Percentiles rank a stretch among this genome's conserved stretches.
Evolutionary conservation across 2,797 vertebrate genomes (phyloP).

Genomic region (Heliangelus exortis): DNA sequence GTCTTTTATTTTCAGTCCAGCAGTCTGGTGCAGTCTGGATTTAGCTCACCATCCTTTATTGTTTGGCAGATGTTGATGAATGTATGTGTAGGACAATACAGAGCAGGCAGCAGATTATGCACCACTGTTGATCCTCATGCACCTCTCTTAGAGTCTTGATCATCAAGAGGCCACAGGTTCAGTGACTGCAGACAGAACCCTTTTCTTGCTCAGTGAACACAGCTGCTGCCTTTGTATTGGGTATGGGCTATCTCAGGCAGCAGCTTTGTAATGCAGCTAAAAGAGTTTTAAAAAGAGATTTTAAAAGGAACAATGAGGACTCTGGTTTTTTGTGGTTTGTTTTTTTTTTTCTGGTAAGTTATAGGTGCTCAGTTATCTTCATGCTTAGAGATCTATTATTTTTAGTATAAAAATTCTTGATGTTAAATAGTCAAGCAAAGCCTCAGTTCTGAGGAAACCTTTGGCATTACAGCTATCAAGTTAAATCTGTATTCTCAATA

Average conservation of each 20-base stretch:
- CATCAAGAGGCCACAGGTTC: background rate
- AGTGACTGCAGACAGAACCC: background rate
- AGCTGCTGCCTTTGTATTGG: background rate
- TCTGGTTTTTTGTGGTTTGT: background rate
- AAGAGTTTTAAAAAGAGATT: background rate
- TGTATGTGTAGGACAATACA: background rate
- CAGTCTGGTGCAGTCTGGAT: background rate
- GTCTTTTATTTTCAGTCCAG: background rate
- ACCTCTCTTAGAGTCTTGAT: background rate
- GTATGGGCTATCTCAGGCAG: background rate
- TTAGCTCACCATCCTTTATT: background rate
- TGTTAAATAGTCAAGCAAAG: background rate
- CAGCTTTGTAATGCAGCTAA: background rate
- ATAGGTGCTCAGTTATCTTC: background rate
- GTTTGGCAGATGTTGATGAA: background rate
- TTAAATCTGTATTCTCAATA: background rate
- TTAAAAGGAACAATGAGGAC: background rate
- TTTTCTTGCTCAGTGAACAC: background rate
- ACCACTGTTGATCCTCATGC: background rate
- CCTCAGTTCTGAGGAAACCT: background rate
- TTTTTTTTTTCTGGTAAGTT: background rate
- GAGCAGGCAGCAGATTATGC: background rate
- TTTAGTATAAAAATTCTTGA: background rate
- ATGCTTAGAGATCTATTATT: background rate
- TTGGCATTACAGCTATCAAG: background rate